A percentile compares a stretch with the other conserved stretches of the same genome.
Evolutionary conservation across 2,888 invertebrate genomes (phyloP).

Genomic region (Romanomermis culicivorax): DNA sequence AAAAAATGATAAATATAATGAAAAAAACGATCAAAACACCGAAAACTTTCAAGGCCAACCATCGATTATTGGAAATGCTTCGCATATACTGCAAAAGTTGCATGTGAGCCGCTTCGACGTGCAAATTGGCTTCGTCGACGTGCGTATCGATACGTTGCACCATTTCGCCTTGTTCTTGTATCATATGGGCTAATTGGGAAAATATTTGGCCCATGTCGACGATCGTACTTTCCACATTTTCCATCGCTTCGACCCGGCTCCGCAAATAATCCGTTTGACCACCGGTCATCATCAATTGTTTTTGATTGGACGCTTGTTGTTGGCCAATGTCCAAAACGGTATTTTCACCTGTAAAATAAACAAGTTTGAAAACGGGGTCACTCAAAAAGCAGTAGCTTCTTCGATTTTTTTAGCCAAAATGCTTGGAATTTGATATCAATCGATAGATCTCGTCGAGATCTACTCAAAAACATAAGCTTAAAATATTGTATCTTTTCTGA

Average conservation of each 20-base stretch:
- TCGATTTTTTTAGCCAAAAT: too few relatives aligned
- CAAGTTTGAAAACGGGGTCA: too few relatives aligned
- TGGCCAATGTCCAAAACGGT: not conserved
- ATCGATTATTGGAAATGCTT: constrained; percentile 82
- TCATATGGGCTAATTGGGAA: constrained; percentile 47
- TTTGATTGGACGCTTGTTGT: not conserved
- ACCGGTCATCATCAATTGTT: not conserved
- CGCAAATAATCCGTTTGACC: not conserved
- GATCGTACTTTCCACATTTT: constrained; percentile 94
- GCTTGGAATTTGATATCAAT: too few relatives aligned
- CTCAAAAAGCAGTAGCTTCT: too few relatives aligned
- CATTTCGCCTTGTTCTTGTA: constrained; percentile 93
- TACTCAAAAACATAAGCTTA: too few relatives aligned
- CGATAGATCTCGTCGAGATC: too few relatives aligned
- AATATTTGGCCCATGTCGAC: constrained; percentile 97
- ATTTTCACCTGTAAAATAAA: not conserved
- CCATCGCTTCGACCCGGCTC: constrained; percentile 41
- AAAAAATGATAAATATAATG: constrained; percentile 88
- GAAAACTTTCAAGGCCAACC: constrained; percentile 98
- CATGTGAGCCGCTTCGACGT: constrained; percentile 89
- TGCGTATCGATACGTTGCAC: constrained; percentile 87
- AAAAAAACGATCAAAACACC: constrained; percentile 95
- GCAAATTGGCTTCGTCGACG: constrained; percentile 77
- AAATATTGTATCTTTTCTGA: too few relatives aligned
- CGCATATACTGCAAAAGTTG: constrained; percentile 95